phyloP scores from a whole-genome alignment of 2,888 invertebrate species.

The Nemoura dubitans region DNA sequence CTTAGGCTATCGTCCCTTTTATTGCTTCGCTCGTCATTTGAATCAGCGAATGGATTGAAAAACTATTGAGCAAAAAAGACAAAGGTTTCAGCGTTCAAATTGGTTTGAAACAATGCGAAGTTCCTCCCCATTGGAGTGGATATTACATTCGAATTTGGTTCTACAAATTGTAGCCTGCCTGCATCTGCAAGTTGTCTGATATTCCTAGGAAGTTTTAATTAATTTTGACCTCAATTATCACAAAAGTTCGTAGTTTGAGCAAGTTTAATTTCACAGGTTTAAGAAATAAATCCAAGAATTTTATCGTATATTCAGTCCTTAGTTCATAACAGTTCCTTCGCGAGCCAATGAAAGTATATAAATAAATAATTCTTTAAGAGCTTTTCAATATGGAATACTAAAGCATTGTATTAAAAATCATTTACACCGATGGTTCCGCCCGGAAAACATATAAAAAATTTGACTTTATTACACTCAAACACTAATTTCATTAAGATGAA shows the following conservation, averaged over 20 bases:
- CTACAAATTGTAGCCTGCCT: background rate
- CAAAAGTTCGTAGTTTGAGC: background rate
- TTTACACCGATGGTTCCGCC: no score
- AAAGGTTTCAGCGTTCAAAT: background rate
- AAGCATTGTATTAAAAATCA: no score
- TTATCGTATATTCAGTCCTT: no score
- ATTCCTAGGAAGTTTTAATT: background rate
- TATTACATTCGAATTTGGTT: background rate
- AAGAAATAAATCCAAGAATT: background rate
- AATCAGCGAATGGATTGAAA: background rate
- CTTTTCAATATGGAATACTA: no score
- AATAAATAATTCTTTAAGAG: no score
- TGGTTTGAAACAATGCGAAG: background rate
- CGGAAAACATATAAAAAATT: no score
- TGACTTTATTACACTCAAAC: background rate
- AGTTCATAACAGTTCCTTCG: no score
- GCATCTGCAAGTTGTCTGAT: background rate
- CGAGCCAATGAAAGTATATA: no score
- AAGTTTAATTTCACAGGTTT: background rate
- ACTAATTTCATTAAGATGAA: background rate
- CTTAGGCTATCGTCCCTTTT: background rate
- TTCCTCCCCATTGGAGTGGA: background rate
- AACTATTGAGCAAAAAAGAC: background rate
- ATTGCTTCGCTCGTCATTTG: background rate
- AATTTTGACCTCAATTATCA: constrained; percentile 2